Evolutionary conservation across 2,888 invertebrate species (phyloP), one percentile per base, ranked within the genome.

Genomic region (Cylloceria caligata): DNA sequence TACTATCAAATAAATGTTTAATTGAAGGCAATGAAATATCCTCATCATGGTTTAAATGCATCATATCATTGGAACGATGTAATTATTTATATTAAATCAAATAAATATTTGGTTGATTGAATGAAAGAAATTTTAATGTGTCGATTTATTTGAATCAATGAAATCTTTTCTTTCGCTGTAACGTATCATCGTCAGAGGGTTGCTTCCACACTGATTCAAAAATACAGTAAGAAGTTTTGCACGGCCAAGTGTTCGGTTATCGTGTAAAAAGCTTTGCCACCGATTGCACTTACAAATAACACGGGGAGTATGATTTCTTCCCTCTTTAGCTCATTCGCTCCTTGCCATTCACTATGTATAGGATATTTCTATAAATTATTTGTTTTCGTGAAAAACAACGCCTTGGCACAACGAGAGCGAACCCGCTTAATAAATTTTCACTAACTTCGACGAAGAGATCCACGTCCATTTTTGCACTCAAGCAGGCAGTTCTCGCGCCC

Each of bases 161-260:
- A n/a, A n/a, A n/a, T n/a, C n/a, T n/a, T n/a, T n/a, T n/a, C n/a
- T n/a, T n/a, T n/a, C n/a, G n/a, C n/a, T n/a, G n/a, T n/a, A n/a
- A n/a, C n/a, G n/a, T n/a, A n/a, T n/a, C n/a, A n/a, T n/a, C 24
- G 9, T 34, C 52, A 2, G 64, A 81, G 57, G 64, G 76, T 69
- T 78, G 83, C 84, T 83, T 83, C 68, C 86, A 77, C 80, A 84
- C 84, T 89, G 88, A 88, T 88, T 88, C 83, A 88, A 85, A 89
- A 88, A 88, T 87, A 88, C 84, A 86, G 81, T 80, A 78, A 9
- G 7, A 65, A 65, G 27, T 65, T 65, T 65, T 27, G 16, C 36
- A 3, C 24, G 19, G 42, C 24, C n/a, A 13, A 24, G 42, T n/a
- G 24, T 16, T n/a, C 16, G 16, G 65, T 65, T 45, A 45, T 45